Conservation (phyloP, 1,140 invertebrate species). For the Drosophila parabipectinata region DNA sequence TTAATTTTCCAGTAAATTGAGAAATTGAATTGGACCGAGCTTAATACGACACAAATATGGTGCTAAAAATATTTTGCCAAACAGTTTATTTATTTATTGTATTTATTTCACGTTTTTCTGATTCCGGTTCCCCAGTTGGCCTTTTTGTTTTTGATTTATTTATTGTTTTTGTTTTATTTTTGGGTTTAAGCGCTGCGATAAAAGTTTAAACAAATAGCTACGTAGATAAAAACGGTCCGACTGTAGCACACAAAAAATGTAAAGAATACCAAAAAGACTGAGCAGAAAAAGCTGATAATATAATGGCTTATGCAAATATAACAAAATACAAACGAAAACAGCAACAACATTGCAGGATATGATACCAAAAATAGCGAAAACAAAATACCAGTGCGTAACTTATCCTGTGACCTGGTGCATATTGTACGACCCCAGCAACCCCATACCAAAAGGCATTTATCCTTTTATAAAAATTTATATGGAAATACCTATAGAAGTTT, state of each 20-base stretch:
- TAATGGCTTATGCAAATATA: conserved; percentile 78
- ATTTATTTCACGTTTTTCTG: conserved; percentile 48
- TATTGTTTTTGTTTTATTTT: conserved; percentile 27
- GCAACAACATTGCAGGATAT: conserved; percentile 37
- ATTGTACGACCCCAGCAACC: conserved; percentile 16
- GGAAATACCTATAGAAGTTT: conserved; percentile 13
- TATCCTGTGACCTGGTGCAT: conserved; percentile 37
- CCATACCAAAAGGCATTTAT: conserved; percentile 10
- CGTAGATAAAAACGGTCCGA: conserved; percentile 59
- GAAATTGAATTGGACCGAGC: conserved; percentile 8
- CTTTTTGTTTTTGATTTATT: conserved; percentile 31
- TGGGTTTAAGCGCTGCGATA: conserved; percentile 74
- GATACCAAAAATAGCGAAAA: conserved; percentile 17
- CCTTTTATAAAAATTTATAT: conserved; percentile 2
- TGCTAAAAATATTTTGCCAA: conserved; percentile 65
- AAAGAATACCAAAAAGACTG: conserved; percentile 18
- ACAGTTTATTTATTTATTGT: conserved; percentile 68
- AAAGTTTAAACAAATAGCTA: conserved; percentile 81
- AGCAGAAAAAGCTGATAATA: conserved; percentile 64
- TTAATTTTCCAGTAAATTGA: conserved; percentile 12
- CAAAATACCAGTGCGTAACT: conserved; percentile 50
- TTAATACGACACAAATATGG: conserved; percentile 50
- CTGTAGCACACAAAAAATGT: conserved; percentile 18
- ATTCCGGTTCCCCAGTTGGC: conserved; percentile 20
- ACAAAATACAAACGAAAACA: conserved; percentile 47